Evolutionary conservation across 2,113 vertebrate species (phyloP), one percentile per base, ranked within the genome.

Genomic region (Vidua macroura): DNA sequence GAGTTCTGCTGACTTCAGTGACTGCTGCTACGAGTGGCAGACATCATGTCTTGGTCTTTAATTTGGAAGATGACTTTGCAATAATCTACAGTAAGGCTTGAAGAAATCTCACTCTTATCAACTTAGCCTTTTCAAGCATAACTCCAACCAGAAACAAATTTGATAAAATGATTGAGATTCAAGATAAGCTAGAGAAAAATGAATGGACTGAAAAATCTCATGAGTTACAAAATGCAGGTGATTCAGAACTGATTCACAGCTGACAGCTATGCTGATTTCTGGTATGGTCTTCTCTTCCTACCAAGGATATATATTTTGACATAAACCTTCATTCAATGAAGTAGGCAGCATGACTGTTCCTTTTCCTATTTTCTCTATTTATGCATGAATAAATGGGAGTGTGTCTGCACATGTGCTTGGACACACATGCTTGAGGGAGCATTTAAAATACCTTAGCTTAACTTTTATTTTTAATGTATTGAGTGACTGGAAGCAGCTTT

Each of bases 351-450:
- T 48, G 37, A 88, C 19, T 78, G 24, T 23, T 70, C 14, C 7
- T 79, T 80, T 83, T 66, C 35, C 55, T 60, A 9, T 64, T 64
- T 88, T 78, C 22, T 85, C 16, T 60, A 3, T 35, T 63, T 93
- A 55, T 62, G 17, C 23, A 55, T 7, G 8, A 84, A 27, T 46
- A 52, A 67, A 60, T n/a, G 9, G 52, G 9, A 41, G 18, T 23
- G 21, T 23, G 13, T 43, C 43, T 51, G 39, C 44, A 23, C 13
- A 23, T 1, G 15, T 37, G 14, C 23, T 63, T 76, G 35, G 49
- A 41, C 27, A n/a, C 30, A 41, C 2, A 16, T 2, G 2, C 33
- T 77, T 15, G 9, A 9, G 7, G 30, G 0, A 80, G 2, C 9
- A 53, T n/a, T 76, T 68, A 31, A 79, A 75, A 67, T 46, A 68